Evolutionary conservation across 2,797 vertebrate species (phyloP).

Genomic region (Hirundo rustica): DNA sequence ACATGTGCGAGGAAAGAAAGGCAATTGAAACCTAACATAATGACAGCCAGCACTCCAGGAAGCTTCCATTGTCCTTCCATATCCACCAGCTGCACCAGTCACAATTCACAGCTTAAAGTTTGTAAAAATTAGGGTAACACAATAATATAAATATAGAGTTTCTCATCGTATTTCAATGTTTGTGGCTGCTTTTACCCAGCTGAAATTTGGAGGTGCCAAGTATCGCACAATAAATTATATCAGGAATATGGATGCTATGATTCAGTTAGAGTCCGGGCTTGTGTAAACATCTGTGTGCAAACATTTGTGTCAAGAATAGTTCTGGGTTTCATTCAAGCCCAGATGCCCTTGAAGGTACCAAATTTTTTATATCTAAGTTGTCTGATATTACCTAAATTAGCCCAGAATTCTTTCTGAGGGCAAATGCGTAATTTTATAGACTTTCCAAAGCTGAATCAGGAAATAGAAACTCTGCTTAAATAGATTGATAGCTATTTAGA

Average conservation of each 20-base stretch:
- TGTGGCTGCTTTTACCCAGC: neutral
- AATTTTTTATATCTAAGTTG: neutral
- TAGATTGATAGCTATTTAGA: neutral
- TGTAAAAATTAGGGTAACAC: constrained; percentile 18
- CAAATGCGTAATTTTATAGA: neutral
- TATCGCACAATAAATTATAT: neutral
- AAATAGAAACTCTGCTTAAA: neutral
- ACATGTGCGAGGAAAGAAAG: constrained; percentile 36
- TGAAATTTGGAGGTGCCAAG: neutral
- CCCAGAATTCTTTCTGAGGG: neutral
- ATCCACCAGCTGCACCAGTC: constrained; percentile 46
- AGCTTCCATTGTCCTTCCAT: constrained; percentile 55
- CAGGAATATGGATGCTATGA: neutral
- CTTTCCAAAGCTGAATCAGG: neutral
- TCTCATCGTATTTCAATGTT: neutral
- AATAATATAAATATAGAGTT: neutral
- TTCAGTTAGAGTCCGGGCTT: neutral
- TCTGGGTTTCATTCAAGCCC: neutral
- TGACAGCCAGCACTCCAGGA: constrained; percentile 48
- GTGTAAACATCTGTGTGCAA: neutral
- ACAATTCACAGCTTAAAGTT: constrained; percentile 35
- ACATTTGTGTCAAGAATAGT: neutral
- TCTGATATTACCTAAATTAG: neutral
- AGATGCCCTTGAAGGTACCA: neutral
- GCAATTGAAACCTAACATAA: constrained; percentile 44